Evolutionary conservation across 2,888 invertebrate genomes (phyloP).

Genomic region (Punctoribates punctum): DNA sequence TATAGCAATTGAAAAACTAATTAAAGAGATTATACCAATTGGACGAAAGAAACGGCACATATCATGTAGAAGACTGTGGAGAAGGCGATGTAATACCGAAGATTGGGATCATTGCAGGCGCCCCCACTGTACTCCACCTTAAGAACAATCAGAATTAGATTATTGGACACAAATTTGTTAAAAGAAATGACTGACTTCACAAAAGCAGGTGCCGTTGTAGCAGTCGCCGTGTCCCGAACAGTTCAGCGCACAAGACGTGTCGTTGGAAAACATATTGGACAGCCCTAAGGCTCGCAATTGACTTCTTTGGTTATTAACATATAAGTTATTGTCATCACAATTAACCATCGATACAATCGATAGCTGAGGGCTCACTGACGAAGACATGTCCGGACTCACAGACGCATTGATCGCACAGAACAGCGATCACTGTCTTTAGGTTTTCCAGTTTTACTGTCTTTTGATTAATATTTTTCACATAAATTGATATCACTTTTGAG

Average conservation of each 20-base stretch:
- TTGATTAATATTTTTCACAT: not conserved
- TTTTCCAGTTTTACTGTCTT: slow-evolving; percentile 21
- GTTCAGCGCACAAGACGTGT: slow-evolving; percentile 63
- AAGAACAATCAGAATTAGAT: not conserved
- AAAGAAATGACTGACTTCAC: slow-evolving; percentile 66
- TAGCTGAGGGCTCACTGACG: not conserved
- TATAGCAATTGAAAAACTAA: not conserved
- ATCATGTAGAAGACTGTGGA: slow-evolving; percentile 71
- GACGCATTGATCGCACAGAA: not conserved
- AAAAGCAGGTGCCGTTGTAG: slow-evolving; percentile 82
- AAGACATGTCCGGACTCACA: slow-evolving; percentile 1
- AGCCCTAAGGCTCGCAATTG: slow-evolving; percentile 18
- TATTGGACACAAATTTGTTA: too few relatives aligned
- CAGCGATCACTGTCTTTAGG: not conserved
- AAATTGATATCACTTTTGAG: not conserved
- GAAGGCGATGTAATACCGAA: slow-evolving; percentile 67
- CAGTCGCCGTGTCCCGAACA: slow-evolving; percentile 89
- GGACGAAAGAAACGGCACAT: slow-evolving; percentile 76
- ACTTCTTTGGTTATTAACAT: slow-evolving; percentile 12
- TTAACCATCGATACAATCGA: slow-evolving; percentile 19
- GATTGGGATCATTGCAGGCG: slow-evolving; percentile 74
- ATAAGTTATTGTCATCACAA: not conserved
- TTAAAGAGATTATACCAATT: slow-evolving; percentile 62
- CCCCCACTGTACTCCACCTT: slow-evolving; percentile 71
- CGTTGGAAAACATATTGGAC: slow-evolving; percentile 44